Evolutionary conservation across 2,113 vertebrate genomes (phyloP).

Genomic region (Coreoperca whiteheadi): DNA sequence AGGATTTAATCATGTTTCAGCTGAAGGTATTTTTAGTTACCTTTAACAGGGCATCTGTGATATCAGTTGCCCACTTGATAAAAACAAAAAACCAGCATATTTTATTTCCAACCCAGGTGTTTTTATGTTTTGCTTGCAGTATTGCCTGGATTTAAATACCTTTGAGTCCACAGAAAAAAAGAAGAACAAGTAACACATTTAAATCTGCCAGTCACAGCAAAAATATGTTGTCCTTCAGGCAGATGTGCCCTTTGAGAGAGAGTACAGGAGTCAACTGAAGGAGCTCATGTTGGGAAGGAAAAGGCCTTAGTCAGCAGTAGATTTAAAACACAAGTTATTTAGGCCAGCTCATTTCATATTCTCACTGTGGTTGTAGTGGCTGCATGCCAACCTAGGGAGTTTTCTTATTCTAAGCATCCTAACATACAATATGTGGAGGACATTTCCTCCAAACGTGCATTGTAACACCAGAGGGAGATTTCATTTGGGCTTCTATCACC

Average conservation of each 20-base stretch:
- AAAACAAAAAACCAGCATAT: background rate
- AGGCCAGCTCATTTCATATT: background rate
- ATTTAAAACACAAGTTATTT: background rate
- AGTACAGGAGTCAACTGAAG: background rate
- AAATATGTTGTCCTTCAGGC: constrained; percentile 7
- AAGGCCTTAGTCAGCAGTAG: background rate
- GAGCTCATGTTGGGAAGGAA: background rate
- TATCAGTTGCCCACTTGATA: background rate
- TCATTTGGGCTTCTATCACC: background rate
- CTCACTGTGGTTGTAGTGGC: background rate
- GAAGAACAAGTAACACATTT: too few species aligned
- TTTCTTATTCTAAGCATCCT: background rate
- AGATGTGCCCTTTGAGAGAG: background rate
- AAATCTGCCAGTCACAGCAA: background rate
- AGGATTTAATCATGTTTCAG: background rate
- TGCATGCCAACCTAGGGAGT: background rate
- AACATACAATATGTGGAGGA: background rate
- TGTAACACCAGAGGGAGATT: background rate
- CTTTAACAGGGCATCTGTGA: background rate
- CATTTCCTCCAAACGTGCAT: background rate
- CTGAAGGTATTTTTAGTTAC: background rate
- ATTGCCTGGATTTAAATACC: background rate
- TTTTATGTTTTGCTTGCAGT: background rate
- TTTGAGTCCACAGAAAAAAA: too few species aligned
- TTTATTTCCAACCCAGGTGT: background rate